phyloP scores from a whole-genome alignment of 2,888 invertebrate species.

The Eupithecia insigniata region DNA sequence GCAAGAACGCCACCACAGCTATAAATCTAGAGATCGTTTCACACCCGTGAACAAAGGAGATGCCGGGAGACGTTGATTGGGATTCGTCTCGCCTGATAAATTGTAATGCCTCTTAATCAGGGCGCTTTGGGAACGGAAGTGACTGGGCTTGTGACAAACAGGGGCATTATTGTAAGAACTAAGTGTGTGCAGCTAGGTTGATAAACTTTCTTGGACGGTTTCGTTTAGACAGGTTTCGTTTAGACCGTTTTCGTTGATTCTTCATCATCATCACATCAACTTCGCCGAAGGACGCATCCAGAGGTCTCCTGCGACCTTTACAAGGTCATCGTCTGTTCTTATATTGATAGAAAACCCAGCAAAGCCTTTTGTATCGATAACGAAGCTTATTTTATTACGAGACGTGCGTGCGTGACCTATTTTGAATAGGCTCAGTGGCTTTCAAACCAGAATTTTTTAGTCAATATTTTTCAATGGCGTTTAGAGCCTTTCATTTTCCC shows the following conservation, averaged over 20 bases:
- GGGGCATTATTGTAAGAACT: constrained; percentile 20
- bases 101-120: constrained; percentile 65
- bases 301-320: background rate
- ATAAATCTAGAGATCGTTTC: constrained; percentile 45
- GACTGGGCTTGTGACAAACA: constrained; percentile 51
- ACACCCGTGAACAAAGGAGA: constrained; percentile 50
- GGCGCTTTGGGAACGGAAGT: constrained; percentile 60
- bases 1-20: constrained; percentile 34
- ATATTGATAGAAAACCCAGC: background rate
- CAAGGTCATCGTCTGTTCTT: background rate
- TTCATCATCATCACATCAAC: background rate
- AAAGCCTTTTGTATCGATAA: background rate
- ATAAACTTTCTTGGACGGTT: background rate
- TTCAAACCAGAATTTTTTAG: constrained; percentile 2
- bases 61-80: constrained; percentile 60
- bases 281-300: background rate
- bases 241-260: too few relatives aligned
- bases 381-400: constrained; percentile 5
- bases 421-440: constrained; percentile 7
- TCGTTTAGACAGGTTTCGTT: background rate
- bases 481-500: background rate
- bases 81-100: constrained; percentile 66
- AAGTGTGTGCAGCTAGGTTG: background rate
- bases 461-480: background rate
- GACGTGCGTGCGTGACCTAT: constrained; percentile 10